Evolutionary conservation across 2,797 vertebrate species (phyloP).

Genomic region (Decapterus maruadsi): DNA sequence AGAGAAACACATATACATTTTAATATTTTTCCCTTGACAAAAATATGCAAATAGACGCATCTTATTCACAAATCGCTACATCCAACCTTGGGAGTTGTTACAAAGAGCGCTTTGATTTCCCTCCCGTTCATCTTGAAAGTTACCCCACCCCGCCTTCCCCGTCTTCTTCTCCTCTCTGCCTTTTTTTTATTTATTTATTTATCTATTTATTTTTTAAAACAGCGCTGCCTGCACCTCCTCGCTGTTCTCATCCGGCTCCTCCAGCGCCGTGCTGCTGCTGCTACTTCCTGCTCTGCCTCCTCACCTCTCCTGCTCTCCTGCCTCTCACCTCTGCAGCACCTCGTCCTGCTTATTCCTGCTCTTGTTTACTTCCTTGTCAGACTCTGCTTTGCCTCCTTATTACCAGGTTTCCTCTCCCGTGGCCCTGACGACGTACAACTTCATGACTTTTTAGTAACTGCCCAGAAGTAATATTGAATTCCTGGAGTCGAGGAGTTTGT

Average conservation of each 20-base stretch:
- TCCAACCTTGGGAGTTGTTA: slow-evolving; percentile 64
- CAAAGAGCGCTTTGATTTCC: slow-evolving; percentile 70
- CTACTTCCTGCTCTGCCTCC: slow-evolving; percentile 25
- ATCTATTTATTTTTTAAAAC: too few species aligned
- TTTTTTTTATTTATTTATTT: neutral
- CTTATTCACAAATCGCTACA: slow-evolving; percentile 64
- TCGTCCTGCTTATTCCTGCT: slow-evolving; percentile 45
- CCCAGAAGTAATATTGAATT: slow-evolving; percentile 25
- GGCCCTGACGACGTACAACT: slow-evolving; percentile 29
- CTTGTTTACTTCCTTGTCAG: slow-evolving; percentile 41
- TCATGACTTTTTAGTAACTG: slow-evolving; percentile 29
- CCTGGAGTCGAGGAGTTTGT: neutral
- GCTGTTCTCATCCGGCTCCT: slow-evolving; percentile 2
- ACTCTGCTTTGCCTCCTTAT: slow-evolving; percentile 29
- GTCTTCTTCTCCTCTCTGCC: slow-evolving; percentile 2
- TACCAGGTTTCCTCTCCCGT: slow-evolving; percentile 2
- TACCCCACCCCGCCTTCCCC: slow-evolving; percentile 7
- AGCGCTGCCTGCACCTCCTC: slow-evolving; percentile 29
- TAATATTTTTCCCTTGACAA: slow-evolving; percentile 42
- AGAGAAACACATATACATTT: slow-evolving; percentile 14
- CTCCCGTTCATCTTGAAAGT: slow-evolving; percentile 51
- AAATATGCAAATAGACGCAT: slow-evolving; percentile 68
- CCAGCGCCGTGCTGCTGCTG: neutral
- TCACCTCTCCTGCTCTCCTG: slow-evolving; percentile 13
- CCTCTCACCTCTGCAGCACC: slow-evolving; percentile 37